These are phyloP conservation scores for Nerophis ophidion DNA, from an alignment of 2,113 vertebrate genomes.

Conservation along the genomic window DNA sequence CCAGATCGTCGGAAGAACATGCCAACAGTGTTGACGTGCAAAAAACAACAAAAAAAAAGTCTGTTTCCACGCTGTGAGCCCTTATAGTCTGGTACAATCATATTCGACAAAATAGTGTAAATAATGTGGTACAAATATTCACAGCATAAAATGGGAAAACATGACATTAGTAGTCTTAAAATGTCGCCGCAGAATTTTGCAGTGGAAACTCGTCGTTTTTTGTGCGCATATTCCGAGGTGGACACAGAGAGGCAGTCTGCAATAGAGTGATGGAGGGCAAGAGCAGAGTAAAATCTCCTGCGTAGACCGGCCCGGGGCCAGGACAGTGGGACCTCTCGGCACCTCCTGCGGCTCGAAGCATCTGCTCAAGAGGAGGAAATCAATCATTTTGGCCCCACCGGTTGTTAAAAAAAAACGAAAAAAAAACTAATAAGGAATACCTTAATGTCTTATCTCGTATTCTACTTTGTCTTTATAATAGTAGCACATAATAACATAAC, in stretches of 20 bases:
- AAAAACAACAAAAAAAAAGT: too few species aligned
- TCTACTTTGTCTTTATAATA: too few species aligned
- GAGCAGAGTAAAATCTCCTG: slow-evolving; percentile 43
- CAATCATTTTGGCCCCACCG: slow-evolving; percentile 29
- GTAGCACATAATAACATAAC: too few species aligned
- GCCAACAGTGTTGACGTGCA: slow-evolving; percentile 40
- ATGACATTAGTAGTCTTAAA: too few species aligned
- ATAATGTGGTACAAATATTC: too few species aligned
- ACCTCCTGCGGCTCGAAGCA: slow-evolving; percentile 36
- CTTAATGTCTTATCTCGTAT: not conserved
- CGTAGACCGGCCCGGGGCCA: slow-evolving; percentile 24
- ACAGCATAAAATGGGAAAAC: too few species aligned
- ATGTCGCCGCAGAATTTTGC: too few species aligned
- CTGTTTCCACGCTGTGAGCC: too few species aligned
- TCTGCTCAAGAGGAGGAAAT: slow-evolving; percentile 46
- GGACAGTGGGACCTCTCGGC: slow-evolving; percentile 40
- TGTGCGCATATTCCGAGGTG: slow-evolving; percentile 27
- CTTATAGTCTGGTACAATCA: too few species aligned
- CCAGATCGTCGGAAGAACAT: slow-evolving; percentile 64
- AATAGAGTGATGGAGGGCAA: slow-evolving; percentile 42
- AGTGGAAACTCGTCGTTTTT: slow-evolving; percentile 17
- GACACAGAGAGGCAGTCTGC: slow-evolving; percentile 16
- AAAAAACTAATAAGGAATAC: slow-evolving; percentile 5
- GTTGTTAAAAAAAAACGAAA: slow-evolving; percentile 23
- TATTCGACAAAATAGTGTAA: too few species aligned